A percentile compares a stretch with the other conserved stretches of the same genome.
Evolutionary conservation across 2,797 vertebrate species (phyloP).

Genomic region (Paedocypris micromegethes): DNA sequence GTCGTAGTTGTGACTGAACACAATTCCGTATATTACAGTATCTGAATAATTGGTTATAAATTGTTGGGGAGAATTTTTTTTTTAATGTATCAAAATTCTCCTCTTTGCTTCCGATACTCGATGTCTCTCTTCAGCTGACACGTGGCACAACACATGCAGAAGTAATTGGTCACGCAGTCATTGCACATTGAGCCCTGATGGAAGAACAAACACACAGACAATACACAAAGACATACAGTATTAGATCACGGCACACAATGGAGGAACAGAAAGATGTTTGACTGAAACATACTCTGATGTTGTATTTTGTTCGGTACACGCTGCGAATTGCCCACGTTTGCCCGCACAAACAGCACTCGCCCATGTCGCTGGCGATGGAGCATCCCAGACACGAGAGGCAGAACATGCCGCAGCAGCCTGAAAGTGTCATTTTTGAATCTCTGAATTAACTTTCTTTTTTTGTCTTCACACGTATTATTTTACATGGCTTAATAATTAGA

Average conservation of each 20-base stretch:
- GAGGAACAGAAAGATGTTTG: not conserved
- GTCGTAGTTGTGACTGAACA: too few relatives aligned
- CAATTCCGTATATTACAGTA: too few relatives aligned
- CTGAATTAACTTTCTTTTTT: too few relatives aligned
- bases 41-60: not conserved
- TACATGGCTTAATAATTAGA: too few relatives aligned
- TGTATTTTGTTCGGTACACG: conserved; percentile 71
- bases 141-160: conserved; percentile 56
- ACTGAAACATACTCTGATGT: conserved; percentile 1
- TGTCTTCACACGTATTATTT: too few relatives aligned
- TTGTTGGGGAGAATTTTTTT: not conserved
- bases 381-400: conserved; percentile 64
- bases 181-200: conserved; percentile 71
- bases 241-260: not conserved
- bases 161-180: conserved; percentile 30
- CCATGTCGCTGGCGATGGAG: conserved; percentile 70
- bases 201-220: conserved; percentile 6
- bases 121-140: conserved; percentile 86
- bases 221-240: not conserved
- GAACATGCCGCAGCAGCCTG: conserved; percentile 64
- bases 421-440: not conserved
- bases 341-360: conserved; percentile 76
- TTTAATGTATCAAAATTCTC: conserved; percentile 9
- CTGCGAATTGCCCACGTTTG: conserved; percentile 62
- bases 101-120: conserved; percentile 40